A percentile compares a stretch with the other conserved stretches of the same genome.
phyloP scores from a whole-genome alignment of 2,888 invertebrate genomes.

The Cosmia trapezina region DNA sequence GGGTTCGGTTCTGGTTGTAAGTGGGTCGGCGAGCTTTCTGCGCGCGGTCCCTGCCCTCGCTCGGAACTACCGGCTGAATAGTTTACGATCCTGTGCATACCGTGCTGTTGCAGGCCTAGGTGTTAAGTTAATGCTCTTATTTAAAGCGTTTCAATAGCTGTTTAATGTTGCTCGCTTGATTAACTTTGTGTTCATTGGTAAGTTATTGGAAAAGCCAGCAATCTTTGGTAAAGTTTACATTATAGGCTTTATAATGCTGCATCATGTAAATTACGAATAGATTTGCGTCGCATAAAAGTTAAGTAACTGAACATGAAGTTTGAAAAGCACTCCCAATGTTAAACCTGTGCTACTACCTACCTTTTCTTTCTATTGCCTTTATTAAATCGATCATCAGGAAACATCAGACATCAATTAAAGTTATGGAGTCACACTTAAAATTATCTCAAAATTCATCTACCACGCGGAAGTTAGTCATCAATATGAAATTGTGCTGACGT shows the following conservation, averaged over 20 bases:
- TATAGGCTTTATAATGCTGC: neutral
- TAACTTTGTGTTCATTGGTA: conserved; percentile 15
- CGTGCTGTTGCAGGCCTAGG: conserved; percentile 39
- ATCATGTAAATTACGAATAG: neutral
- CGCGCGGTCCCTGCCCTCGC: conserved; percentile 75
- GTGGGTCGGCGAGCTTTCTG: conserved; percentile 84
- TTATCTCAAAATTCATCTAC: conserved; percentile 16
- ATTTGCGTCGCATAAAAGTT: neutral
- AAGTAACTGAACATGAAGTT: neutral
- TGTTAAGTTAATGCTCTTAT: conserved; percentile 36
- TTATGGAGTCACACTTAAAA: neutral
- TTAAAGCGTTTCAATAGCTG: conserved; percentile 43
- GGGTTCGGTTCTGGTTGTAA: conserved; percentile 70
- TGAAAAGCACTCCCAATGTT: neutral
- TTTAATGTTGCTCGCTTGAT: conserved; percentile 37
- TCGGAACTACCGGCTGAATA: conserved; percentile 51
- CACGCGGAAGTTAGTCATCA: conserved; percentile 30
- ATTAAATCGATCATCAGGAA: neutral
- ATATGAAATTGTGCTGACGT: conserved; percentile 40
- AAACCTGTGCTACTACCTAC: neutral
- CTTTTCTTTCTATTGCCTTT: neutral
- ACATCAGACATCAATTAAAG: neutral
- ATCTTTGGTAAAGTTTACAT: neutral
- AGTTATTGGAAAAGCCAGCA: conserved; percentile 10
- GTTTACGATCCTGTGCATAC: conserved; percentile 59